phyloP scores from a whole-genome alignment of 2,888 invertebrate genomes.

The Polydesmus complanatus region DNA sequence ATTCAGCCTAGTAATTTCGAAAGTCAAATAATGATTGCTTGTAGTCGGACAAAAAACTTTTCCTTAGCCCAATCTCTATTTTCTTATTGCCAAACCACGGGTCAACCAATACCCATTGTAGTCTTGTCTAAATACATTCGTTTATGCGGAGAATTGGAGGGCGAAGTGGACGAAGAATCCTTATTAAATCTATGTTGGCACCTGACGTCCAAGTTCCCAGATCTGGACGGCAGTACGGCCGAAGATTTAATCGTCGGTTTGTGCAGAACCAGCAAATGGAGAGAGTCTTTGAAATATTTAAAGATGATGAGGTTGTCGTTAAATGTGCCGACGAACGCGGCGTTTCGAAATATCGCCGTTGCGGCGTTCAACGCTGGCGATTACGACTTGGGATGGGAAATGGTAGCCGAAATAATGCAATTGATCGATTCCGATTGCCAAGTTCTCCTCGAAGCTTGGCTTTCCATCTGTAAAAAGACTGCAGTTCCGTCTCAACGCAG shows the following conservation, averaged over 20 bases:
- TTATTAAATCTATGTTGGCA: constrained; percentile 40
- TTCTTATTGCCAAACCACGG: background rate
- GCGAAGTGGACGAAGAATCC: constrained; percentile 38
- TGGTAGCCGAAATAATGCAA: constrained; percentile 41
- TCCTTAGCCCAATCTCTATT: constrained; percentile 3
- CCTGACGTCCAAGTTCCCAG: constrained; percentile 40
- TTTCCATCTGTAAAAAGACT: constrained; percentile 33
- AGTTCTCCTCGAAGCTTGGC: constrained; percentile 22
- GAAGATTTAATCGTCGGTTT: constrained; percentile 48
- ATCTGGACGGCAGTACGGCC: constrained; percentile 46
- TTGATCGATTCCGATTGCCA: background rate
- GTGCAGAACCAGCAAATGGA: constrained; percentile 49
- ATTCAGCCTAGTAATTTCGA: constrained; percentile 6
- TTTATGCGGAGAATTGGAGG: constrained; percentile 23
- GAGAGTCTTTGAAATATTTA: constrained; percentile 44
- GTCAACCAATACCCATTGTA: background rate
- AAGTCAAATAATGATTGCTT: constrained; percentile 1
- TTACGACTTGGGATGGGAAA: constrained; percentile 43
- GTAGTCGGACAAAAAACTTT: background rate
- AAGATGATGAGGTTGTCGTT: constrained; percentile 40
- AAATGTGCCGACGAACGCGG: constrained; percentile 23
- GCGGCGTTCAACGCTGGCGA: constrained; percentile 47
- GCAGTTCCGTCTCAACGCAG: constrained; percentile 29
- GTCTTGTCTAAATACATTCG: constrained; percentile 6
- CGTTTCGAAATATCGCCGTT: constrained; percentile 41